phyloP scores from a whole-genome alignment of 2,888 invertebrate genomes.

The Xanthostigma xanthostigma region DNA sequence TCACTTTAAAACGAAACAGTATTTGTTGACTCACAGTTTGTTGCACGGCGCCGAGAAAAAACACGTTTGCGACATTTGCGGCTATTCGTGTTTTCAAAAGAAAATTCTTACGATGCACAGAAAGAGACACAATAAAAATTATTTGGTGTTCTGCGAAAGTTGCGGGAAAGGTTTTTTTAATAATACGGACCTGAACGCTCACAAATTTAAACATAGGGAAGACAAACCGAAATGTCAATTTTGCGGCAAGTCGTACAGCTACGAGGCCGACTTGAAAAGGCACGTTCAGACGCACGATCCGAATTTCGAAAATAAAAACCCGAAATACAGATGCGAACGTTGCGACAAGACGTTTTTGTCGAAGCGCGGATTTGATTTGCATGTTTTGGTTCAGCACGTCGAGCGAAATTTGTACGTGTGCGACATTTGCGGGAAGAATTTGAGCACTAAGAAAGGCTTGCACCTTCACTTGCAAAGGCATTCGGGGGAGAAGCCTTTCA shows the following conservation, averaged over 20 bases:
- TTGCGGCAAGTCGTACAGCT: slow-evolving; percentile 29
- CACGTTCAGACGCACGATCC: slow-evolving; percentile 13
- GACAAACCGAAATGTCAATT: slow-evolving; percentile 18
- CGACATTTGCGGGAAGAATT: slow-evolving; percentile 13
- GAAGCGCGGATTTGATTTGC: background rate
- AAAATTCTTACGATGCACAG: slow-evolving; percentile 18
- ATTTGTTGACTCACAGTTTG: slow-evolving; percentile 17
- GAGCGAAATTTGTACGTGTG: slow-evolving; percentile 13
- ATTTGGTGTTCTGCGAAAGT: slow-evolving; percentile 14
- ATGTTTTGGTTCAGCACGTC: background rate
- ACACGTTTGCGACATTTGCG: slow-evolving; percentile 25
- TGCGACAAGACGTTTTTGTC: slow-evolving; percentile 7
- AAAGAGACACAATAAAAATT: slow-evolving; percentile 16
- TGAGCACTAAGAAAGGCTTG: slow-evolving; percentile 4
- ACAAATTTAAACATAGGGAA: slow-evolving; percentile 7
- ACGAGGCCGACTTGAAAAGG: slow-evolving; percentile 29
- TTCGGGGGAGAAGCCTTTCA: slow-evolving; percentile 23
- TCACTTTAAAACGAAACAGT: background rate
- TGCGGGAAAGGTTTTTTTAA: slow-evolving; percentile 16
- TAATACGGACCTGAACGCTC: slow-evolving; percentile 1
- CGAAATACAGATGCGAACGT: slow-evolving; percentile 8
- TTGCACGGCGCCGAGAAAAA: slow-evolving; percentile 26
- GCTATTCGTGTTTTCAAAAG: slow-evolving; percentile 18
- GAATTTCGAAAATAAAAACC: slow-evolving; percentile 7
- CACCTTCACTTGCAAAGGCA: slow-evolving; percentile 25